Base-by-base conservation (phyloP, 2,888 invertebrate genomes). In the Xylota segnis region DNA sequence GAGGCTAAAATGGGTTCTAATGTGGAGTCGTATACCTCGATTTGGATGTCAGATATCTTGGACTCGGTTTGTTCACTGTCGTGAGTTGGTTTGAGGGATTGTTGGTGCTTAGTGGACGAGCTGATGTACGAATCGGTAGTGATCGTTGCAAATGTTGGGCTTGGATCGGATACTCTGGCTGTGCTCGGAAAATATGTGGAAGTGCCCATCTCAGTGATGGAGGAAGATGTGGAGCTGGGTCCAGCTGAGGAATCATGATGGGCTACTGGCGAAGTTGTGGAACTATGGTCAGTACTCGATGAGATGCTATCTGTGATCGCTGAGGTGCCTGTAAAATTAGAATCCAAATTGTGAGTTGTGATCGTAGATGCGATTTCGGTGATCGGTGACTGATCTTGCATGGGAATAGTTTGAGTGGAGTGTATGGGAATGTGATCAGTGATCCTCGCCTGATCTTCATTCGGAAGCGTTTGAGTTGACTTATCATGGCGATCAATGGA, bases 21-120 rank as follows among this genome's bases (percentile, higher is more conserved):
- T 0, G 92, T 91, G 0, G 91, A 92, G 72, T 91, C 91, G 14
- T 91, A 92, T 0, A 91, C 90, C 45, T 91, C 92, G 29, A 91
- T 91, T 87, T 92, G 91, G 61, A 91, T 91, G 16, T 91, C 92
- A 0, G 92, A 91, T 18, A 91, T 91, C 83, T 90, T 91, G 0
- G 91, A 91, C 59, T 91, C 91, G 0, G 89, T 90, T 68, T 89
- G 90, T 12, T 75, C 81, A 34, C 52, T 71, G 23, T 65, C 54
- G 5, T 40, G 59, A 29, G 59, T 76, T 34, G 75, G 70, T 12
- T 54, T 43, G 3, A 65, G 43, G 1, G 32, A 0, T 2, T 58
- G 40, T 6, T 54, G 40, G 0, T 29, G 63, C 2, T 4, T 12
- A 16, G 32, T 34, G 2, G 50, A 10, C 12, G 29, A 10, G 34